phyloP scores from a whole-genome alignment of 2,888 invertebrate species.

The Quadroppia sp. region DNA sequence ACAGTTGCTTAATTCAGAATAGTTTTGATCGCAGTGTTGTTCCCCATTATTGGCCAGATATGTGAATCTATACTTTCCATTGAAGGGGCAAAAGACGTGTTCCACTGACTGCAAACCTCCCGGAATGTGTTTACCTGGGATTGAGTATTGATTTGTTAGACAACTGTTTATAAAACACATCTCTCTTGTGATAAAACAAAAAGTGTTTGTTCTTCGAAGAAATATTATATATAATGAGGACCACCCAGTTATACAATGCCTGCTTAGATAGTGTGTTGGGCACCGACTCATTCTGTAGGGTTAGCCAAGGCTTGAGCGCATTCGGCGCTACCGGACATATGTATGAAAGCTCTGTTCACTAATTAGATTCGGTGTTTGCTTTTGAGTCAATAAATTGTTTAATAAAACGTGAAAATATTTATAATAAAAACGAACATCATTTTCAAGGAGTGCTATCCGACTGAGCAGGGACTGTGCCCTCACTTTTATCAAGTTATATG shows the following conservation, averaged over 20 bases:
- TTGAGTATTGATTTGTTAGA: background rate
- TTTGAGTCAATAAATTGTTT: background rate
- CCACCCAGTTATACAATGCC: background rate
- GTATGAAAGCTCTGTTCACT: background rate
- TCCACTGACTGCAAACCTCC: slow-evolving; percentile 50
- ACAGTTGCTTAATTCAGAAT: slow-evolving; percentile 61
- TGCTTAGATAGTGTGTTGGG: background rate
- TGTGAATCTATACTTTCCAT: slow-evolving; percentile 61
- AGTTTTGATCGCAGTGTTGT: slow-evolving; percentile 58
- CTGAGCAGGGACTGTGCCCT: background rate
- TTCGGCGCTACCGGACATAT: slow-evolving; percentile 5
- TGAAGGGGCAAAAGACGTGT: slow-evolving; percentile 63
- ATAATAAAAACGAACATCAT: background rate
- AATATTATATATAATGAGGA: slow-evolving; percentile 1
- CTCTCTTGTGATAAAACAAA: background rate
- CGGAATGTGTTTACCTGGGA: slow-evolving; percentile 43
- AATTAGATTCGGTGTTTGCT: slow-evolving; percentile 19
- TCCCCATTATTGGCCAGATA: slow-evolving; percentile 58
- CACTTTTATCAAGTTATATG: background rate
- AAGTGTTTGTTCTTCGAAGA: background rate
- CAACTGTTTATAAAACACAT: background rate
- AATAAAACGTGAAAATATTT: background rate
- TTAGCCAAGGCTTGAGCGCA: background rate
- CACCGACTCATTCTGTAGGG: background rate
- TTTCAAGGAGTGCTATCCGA: slow-evolving; percentile 9